Conservation (phyloP, 1,140 invertebrate genomes). For the Drosophila ficusphila region DNA sequence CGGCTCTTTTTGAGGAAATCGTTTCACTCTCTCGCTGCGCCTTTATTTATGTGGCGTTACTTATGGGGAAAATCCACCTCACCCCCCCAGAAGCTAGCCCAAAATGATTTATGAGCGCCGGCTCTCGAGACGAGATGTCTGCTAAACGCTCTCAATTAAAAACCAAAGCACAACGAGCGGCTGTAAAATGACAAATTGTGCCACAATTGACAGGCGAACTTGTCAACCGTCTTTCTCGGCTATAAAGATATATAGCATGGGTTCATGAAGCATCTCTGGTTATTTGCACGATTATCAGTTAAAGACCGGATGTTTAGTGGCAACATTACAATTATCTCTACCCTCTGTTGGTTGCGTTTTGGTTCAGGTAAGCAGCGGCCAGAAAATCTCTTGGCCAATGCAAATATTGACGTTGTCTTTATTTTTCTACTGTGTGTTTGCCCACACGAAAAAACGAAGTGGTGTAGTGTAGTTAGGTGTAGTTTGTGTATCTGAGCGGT, state of each 20-base stretch:
- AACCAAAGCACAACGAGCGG: slow-evolving; percentile 45
- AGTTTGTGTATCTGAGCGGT: slow-evolving; percentile 43
- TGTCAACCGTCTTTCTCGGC: slow-evolving; percentile 3
- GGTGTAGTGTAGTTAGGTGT: slow-evolving; percentile 61
- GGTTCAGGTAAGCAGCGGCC: slow-evolving; percentile 42
- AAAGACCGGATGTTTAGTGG: slow-evolving; percentile 31
- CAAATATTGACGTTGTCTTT: slow-evolving; percentile 69
- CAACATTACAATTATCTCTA: slow-evolving; percentile 40
- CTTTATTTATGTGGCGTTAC: slow-evolving; percentile 82
- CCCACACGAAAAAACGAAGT: slow-evolving; percentile 7
- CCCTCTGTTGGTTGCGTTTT: slow-evolving; percentile 20
- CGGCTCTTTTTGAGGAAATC: slow-evolving; percentile 13
- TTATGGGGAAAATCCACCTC: slow-evolving; percentile 52
- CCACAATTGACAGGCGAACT: slow-evolving; percentile 45
- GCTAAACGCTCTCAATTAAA: slow-evolving; percentile 79
- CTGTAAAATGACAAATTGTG: slow-evolving; percentile 62
- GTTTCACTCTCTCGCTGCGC: slow-evolving; percentile 54
- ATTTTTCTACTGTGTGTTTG: slow-evolving; percentile 13
- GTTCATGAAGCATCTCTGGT: neutral
- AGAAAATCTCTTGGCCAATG: slow-evolving; percentile 56
- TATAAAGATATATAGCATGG: neutral
- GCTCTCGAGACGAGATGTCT: slow-evolving; percentile 56
- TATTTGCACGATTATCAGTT: slow-evolving; percentile 28
- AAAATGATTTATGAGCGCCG: slow-evolving; percentile 69
- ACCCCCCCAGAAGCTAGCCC: slow-evolving; percentile 7